Conservation (phyloP, 2,888 invertebrate species). For the Spisula solida region DNA sequence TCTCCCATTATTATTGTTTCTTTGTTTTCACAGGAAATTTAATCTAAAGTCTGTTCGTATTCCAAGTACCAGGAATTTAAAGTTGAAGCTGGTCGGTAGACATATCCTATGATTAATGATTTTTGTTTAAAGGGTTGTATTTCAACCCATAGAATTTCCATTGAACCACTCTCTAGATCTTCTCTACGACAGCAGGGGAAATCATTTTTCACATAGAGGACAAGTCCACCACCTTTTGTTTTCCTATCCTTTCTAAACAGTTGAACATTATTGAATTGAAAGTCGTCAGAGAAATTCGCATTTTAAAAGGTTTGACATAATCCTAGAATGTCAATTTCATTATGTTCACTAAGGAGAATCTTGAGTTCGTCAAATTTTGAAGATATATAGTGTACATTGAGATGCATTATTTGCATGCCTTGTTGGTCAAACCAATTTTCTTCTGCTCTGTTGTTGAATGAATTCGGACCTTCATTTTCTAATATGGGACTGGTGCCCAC, state of each 20-base stretch:
- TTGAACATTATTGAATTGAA: not conserved
- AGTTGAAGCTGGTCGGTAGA: no score
- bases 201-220: not conserved
- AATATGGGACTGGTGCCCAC: no score
- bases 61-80: no score
- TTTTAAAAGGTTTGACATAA: no score
- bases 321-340: no score
- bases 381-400: not conserved
- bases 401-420: not conserved
- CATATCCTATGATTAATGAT: no score
- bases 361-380: not conserved
- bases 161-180: not conserved
- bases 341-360: not conserved
- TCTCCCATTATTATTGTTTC: no score
- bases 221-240: not conserved
- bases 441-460: not conserved
- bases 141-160: not conserved
- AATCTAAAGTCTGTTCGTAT: no score
- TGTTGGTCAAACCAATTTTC: not conserved
- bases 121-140: no score
- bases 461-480: no score
- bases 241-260: not conserved
- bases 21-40: no score
- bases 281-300: not conserved
- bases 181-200: not conserved